Percentiles rank a stretch among this genome's conserved stretches.
These are phyloP conservation scores for Solenopsis invicta DNA, from an alignment of 1,140 invertebrate genomes.

Conservation along the genomic window DNA sequence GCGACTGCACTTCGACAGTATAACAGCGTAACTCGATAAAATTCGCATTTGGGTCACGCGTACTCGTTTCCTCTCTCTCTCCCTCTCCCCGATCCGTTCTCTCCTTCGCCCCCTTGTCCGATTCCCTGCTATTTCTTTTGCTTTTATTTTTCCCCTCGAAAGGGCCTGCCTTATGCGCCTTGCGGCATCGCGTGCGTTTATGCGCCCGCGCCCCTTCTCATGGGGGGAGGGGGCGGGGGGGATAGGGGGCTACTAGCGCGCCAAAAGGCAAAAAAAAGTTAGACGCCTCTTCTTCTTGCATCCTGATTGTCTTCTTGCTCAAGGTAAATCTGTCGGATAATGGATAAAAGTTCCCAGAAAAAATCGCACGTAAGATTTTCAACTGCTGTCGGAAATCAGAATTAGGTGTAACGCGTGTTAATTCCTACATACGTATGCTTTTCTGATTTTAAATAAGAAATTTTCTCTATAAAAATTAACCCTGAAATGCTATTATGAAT, in stretches of 20 bases:
- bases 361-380: neutral
- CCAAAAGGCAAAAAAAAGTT: neutral
- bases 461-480: neutral
- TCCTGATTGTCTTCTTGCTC: slow-evolving; percentile 25
- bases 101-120: slow-evolving; percentile 5
- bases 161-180: slow-evolving; percentile 31
- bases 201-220: slow-evolving; percentile 28
- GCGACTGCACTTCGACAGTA: slow-evolving; percentile 79
- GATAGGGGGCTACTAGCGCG: neutral
- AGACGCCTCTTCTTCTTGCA: slow-evolving; percentile 53
- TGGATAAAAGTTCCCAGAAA: neutral
- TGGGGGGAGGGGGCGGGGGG: neutral
- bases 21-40: slow-evolving; percentile 81
- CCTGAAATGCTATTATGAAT: no score
- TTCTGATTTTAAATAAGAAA: neutral
- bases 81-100: neutral
- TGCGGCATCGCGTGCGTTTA: slow-evolving; percentile 66
- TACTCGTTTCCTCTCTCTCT: slow-evolving; percentile 36
- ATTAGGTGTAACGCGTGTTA: neutral
- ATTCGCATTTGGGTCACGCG: slow-evolving; percentile 83
- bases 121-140: neutral
- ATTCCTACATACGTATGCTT: neutral
- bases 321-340: slow-evolving; percentile 45
- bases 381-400: neutral
- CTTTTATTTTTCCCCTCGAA: slow-evolving; percentile 24